Evolutionary conservation across 2,888 invertebrate genomes (phyloP).

Genomic region (Spilarctia lutea): DNA sequence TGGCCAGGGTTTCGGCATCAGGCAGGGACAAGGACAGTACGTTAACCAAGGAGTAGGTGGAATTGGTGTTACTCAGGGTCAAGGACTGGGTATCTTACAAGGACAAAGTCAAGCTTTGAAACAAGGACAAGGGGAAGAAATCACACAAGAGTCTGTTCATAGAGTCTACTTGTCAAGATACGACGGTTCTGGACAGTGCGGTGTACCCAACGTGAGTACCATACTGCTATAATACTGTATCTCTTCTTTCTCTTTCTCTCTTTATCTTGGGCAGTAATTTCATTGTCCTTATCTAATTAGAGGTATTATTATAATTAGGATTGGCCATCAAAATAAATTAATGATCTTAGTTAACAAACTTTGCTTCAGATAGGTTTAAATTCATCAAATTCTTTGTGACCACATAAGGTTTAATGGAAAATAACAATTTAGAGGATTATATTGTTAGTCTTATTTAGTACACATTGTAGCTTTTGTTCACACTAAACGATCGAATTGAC

Average conservation of each 20-base stretch:
- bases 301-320: no score
- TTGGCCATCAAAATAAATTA: not conserved
- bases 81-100: slow-evolving; percentile 20
- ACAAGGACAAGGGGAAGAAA: slow-evolving; percentile 48
- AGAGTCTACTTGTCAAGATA: slow-evolving; percentile 70
- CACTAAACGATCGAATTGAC: no score
- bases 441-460: no score
- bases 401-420: no score
- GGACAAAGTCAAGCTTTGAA: slow-evolving; percentile 48
- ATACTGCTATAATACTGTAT: not conserved
- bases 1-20: slow-evolving; percentile 41
- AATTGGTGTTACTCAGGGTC: slow-evolving; percentile 33
- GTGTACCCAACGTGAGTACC: slow-evolving; percentile 74
- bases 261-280: not conserved
- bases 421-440: no score
- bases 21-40: slow-evolving; percentile 5
- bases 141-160: slow-evolving; percentile 45
- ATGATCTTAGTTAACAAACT: not conserved
- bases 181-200: slow-evolving; percentile 72
- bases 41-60: slow-evolving; percentile 1
- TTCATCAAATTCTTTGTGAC: not conserved
- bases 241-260: not conserved
- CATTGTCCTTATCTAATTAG: not conserved
- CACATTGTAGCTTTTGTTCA: no score
- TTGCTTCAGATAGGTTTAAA: not conserved